Percentiles rank a stretch among this genome's conserved stretches.
Evolutionary conservation across 2,797 vertebrate genomes (phyloP).

Genomic region (Semotilus atromaculatus): DNA sequence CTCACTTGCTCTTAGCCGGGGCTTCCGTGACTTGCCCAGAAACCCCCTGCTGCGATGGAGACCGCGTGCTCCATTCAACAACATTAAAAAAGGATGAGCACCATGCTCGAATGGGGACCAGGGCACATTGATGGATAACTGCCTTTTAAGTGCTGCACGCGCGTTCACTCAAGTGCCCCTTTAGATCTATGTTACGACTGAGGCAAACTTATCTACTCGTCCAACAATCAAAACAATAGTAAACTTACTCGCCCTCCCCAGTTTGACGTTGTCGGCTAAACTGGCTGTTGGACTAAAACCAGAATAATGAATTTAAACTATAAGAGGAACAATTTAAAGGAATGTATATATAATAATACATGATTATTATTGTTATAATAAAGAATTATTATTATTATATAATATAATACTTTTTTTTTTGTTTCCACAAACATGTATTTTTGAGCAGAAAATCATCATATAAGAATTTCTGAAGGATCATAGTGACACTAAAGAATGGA

Average conservation of each 20-base stretch:
- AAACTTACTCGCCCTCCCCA: constrained; percentile 58
- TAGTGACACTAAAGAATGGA: neutral
- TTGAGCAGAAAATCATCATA: too few species aligned
- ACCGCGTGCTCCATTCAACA: constrained; percentile 74
- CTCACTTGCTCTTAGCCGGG: constrained; percentile 28
- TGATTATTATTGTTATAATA: neutral
- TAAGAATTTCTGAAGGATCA: neutral
- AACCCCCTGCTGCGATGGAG: constrained; percentile 79
- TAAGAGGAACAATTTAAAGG: neutral
- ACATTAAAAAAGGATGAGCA: constrained; percentile 80
- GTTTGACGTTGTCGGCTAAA: neutral
- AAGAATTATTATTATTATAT: too few species aligned
- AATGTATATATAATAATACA: neutral
- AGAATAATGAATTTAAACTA: neutral
- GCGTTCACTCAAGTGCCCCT: constrained; percentile 71
- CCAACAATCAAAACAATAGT: constrained; percentile 69
- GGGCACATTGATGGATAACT: constrained; percentile 77
- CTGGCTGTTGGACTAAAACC: neutral
- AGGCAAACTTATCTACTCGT: constrained; percentile 72
- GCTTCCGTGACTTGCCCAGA: constrained; percentile 80
- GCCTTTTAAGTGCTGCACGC: constrained; percentile 79
- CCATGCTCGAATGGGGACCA: constrained; percentile 58
- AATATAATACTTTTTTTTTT: too few species aligned
- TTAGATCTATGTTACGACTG: constrained; percentile 69
- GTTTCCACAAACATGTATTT: too few species aligned